These are phyloP conservation scores for Molothrus ater DNA, from an alignment of 2,797 vertebrate genomes.

Conservation along the genomic window DNA sequence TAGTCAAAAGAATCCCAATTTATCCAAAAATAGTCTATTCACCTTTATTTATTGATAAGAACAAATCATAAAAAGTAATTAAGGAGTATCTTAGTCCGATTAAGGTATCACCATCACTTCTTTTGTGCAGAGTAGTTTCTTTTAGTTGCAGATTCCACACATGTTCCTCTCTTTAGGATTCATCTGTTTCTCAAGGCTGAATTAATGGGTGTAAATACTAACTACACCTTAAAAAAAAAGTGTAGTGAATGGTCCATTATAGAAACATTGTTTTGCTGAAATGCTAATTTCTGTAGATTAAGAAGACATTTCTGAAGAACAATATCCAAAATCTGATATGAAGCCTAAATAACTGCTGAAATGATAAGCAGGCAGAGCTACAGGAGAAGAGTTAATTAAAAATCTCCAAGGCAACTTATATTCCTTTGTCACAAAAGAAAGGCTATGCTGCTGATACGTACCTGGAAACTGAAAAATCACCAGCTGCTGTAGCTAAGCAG, in stretches of 20 bases:
- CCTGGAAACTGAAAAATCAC: conserved; percentile 63
- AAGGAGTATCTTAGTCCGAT: background rate
- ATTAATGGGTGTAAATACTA: background rate
- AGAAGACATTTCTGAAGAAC: conserved; percentile 54
- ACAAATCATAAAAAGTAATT: background rate
- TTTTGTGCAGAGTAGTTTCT: background rate
- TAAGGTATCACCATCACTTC: background rate
- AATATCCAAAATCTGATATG: conserved; percentile 69
- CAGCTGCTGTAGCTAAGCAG: conserved; percentile 16
- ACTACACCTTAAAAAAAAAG: conserved; percentile 12
- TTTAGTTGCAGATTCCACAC: background rate
- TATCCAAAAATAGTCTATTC: background rate
- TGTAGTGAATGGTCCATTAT: background rate
- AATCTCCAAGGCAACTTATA: conserved; percentile 76
- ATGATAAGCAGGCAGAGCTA: conserved; percentile 69
- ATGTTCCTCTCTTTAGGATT: background rate
- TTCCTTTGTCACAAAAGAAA: conserved; percentile 72
- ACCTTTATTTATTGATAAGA: background rate
- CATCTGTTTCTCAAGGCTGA: background rate
- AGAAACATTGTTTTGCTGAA: conserved; percentile 45
- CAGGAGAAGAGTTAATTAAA: conserved; percentile 75
- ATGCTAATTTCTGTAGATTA: conserved; percentile 68
- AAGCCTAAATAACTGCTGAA: conserved; percentile 67
- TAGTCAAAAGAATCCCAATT: background rate
- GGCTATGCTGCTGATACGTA: conserved; percentile 56